phyloP scores from a whole-genome alignment of 2,888 invertebrate species.

The Apodemia mormo region DNA sequence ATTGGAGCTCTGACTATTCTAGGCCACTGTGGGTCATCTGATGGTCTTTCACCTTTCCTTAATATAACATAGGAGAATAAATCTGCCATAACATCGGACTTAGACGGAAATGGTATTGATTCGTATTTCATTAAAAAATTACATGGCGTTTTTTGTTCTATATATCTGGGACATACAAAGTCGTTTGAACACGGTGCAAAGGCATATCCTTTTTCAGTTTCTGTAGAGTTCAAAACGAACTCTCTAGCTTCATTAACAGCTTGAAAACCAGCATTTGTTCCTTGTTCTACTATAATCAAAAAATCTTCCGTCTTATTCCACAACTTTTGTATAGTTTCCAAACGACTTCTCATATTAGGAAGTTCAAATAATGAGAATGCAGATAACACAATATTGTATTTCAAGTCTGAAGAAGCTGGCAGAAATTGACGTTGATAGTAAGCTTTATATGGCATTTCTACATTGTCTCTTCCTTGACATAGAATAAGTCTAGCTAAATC shows the following conservation, averaged over 20 bases:
- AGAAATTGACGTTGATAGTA: constrained; percentile 91
- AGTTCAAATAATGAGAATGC: constrained; percentile 92
- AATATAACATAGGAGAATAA: constrained; percentile 91
- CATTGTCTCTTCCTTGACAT: constrained; percentile 84
- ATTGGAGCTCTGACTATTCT: constrained; percentile 88
- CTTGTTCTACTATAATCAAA: constrained; percentile 92
- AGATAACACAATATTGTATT: constrained; percentile 90
- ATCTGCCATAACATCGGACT: constrained; percentile 72
- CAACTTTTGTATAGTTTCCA: constrained; percentile 87
- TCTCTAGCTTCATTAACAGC: constrained; percentile 93
- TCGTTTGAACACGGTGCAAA: constrained; percentile 96
- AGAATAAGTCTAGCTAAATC: constrained; percentile 88
- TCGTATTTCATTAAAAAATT: constrained; percentile 87
- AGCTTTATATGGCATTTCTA: constrained; percentile 80
- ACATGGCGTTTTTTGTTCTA: constrained; percentile 86
- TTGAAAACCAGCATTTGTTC: constrained; percentile 90
- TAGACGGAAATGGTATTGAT: constrained; percentile 74
- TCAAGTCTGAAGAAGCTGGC: constrained; percentile 82
- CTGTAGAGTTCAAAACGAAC: constrained; percentile 84
- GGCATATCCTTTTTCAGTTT: constrained; percentile 78
- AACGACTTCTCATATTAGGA: constrained; percentile 83
- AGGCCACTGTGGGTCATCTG: constrained; percentile 86
- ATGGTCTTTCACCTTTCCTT: constrained; percentile 84
- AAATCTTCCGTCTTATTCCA: constrained; percentile 94
- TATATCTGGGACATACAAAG: constrained; percentile 86